phyloP scores from a whole-genome alignment of 2,797 vertebrate species.

The Propithecus deckenii region DNA sequence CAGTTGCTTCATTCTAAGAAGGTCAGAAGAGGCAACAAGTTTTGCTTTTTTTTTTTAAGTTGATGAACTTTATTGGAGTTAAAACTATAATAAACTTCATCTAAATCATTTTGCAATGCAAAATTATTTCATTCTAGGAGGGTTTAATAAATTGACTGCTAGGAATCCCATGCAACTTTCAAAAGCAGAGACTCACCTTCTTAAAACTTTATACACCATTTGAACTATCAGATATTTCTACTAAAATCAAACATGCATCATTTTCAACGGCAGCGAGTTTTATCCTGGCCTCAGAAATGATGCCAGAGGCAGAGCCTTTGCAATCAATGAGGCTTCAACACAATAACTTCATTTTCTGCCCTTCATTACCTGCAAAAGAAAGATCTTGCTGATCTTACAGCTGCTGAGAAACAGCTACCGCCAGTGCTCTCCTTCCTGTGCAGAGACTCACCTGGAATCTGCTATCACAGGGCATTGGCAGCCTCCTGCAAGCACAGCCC shows the following conservation, averaged over 20 bases:
- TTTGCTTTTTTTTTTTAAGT: neutral
- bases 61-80: slow-evolving; percentile 86
- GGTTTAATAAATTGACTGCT: slow-evolving; percentile 83
- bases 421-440: fast-evolving
- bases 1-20: neutral
- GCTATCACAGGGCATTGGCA: too few species aligned
- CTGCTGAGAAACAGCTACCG: neutral
- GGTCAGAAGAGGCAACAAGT: neutral
- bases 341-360: neutral
- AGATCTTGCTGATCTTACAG: neutral
- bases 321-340: neutral
- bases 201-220: slow-evolving; percentile 91
- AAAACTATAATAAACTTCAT: slow-evolving; percentile 87
- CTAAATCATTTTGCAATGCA: slow-evolving; percentile 87
- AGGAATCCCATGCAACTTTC: slow-evolving; percentile 86
- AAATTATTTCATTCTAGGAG: slow-evolving; percentile 86
- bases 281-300: neutral
- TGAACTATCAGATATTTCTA: slow-evolving; percentile 86
- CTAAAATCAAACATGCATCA: slow-evolving; percentile 88
- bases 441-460: neutral
- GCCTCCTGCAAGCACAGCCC: neutral
- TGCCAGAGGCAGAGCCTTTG: fast-evolving
- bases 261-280: slow-evolving; percentile 74
- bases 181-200: slow-evolving; percentile 83
- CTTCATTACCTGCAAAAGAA: neutral